Evolutionary conservation across 1,140 invertebrate genomes (phyloP).

Genomic region (Megalopta genalis): DNA sequence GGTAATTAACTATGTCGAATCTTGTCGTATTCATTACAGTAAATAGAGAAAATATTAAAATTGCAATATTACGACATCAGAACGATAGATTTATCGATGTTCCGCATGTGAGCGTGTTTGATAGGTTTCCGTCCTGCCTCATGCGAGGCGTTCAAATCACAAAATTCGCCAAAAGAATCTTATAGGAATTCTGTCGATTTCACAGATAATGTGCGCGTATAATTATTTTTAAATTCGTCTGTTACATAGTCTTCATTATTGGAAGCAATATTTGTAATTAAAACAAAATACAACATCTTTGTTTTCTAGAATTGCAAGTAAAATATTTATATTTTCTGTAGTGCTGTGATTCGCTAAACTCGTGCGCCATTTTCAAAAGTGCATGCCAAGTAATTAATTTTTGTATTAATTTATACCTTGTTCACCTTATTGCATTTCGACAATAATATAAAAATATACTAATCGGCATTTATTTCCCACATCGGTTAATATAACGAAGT

Average conservation of each 20-base stretch:
- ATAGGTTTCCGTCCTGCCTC: neutral
- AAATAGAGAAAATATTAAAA: neutral
- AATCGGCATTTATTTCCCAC: neutral
- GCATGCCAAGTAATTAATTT: too few species aligned
- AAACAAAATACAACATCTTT: neutral
- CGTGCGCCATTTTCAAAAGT: too few species aligned
- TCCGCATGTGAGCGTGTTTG: too few species aligned
- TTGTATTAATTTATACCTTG: too few species aligned
- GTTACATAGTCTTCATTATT: too few species aligned
- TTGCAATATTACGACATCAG: neutral
- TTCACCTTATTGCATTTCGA: too few species aligned
- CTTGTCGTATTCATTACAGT: neutral
- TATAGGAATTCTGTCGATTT: neutral
- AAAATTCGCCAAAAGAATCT: conserved; percentile 10
- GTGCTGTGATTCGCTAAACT: too few species aligned
- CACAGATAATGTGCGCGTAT: neutral
- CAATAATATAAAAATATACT: too few species aligned
- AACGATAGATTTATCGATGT: too few species aligned
- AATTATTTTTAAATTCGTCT: neutral
- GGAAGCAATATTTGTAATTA: neutral
- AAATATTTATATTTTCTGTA: neutral
- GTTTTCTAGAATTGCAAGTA: neutral
- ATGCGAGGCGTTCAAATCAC: conserved; percentile 33
- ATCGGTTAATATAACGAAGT: neutral
- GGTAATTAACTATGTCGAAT: neutral